Base-by-base conservation (phyloP, 1,140 invertebrate genomes). In the Acromyrmex echinatior region DNA sequence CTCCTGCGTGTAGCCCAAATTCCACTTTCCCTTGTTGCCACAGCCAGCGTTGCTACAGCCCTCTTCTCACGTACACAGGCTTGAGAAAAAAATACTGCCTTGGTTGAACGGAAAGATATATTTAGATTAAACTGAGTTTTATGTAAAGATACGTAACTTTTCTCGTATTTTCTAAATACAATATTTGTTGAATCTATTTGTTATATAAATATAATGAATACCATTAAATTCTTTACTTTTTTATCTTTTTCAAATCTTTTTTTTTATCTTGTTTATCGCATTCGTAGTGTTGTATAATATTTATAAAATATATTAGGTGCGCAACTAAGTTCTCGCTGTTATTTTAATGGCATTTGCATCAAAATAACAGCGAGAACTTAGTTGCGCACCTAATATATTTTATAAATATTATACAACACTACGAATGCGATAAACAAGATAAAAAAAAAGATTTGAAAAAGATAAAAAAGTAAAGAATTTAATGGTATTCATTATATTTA, bases 21-120 rank as follows among this genome's bases (percentile, higher is more conserved):
- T 68, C 28, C 63, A 65, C 49, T 86, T 81, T 81, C 86, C 68
- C 65, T 87, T n/a, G 62, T 86, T 81, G 63, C 56, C n/a, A 74
- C 39, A 84, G 25, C 56, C 39, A 84, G 25, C 56, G 10, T 76
- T 82, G 25, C 39, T 62, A 25, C 56, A 56, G n/a, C 62, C 16
- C 14, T 51, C 60, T 12, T 0, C n/a, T 45, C 65, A 21, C 9
- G 12, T 28, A 39, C 12, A 21, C 65, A 21, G 16, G 53, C 9
- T 31, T 45, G 39, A 49, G 21, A 49, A 51, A 49, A 56, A 60
- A 82, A n/a, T 18, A 28, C 68, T 25, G 25, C 39, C 31, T 49
- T 12, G 28, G 3, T 68, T 2, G 25, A 39, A 53, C 7, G 3
- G 5, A 49, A 21, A 39, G 25, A 74, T 49, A 45, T 45, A n/a